These are phyloP conservation scores for Nephrotoma appendiculata DNA, from an alignment of 2,888 invertebrate species.

Conservation along the genomic window DNA sequence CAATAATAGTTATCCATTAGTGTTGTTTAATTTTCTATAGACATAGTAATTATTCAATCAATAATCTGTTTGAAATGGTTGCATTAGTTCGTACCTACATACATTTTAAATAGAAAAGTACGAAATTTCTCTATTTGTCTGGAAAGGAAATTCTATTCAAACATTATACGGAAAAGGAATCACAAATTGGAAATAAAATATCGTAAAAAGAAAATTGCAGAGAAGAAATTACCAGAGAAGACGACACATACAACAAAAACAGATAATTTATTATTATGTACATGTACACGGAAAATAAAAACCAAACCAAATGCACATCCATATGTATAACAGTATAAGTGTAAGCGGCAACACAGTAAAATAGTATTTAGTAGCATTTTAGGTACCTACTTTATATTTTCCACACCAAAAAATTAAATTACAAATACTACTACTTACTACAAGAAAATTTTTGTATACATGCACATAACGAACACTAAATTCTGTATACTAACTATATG, in stretches of 20 bases:
- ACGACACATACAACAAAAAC: background rate
- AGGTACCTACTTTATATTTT: background rate
- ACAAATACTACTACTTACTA: background rate
- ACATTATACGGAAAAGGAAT: background rate
- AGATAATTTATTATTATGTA: background rate
- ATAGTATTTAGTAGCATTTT: background rate
- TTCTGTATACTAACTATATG: background rate
- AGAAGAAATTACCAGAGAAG: background rate
- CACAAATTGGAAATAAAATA: background rate
- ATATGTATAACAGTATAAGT: background rate
- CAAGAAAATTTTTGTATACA: background rate
- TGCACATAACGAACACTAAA: background rate
- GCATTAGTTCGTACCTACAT: background rate
- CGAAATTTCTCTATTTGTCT: background rate
- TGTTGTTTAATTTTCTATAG: background rate
- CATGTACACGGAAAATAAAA: background rate
- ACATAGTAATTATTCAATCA: background rate
- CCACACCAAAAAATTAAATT: background rate
- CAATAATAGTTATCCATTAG: too few species aligned
- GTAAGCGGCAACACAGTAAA: background rate
- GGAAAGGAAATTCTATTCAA: background rate
- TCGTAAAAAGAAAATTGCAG: background rate
- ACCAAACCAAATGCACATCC: background rate
- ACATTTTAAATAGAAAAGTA: background rate
- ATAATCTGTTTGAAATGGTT: background rate